A percentile compares a stretch with the other conserved stretches of the same genome.
Conservation (phyloP, 1,140 invertebrate genomes). For the Aleiodes sp. region DNA sequence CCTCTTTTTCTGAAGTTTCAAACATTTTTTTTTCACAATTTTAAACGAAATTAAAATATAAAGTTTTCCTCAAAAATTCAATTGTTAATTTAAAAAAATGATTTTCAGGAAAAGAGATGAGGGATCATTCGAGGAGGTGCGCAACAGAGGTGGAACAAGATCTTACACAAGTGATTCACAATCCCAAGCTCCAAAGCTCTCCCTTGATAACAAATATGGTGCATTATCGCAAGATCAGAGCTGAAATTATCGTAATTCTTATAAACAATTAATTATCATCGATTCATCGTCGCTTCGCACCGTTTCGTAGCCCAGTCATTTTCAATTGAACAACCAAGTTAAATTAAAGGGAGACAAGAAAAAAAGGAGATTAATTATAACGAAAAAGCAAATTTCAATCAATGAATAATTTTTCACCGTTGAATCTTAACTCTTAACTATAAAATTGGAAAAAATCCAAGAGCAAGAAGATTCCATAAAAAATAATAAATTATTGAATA, state of each 20-base stretch:
- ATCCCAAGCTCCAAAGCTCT: conserved; percentile 64
- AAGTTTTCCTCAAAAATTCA: conserved; percentile 17
- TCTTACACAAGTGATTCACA: conserved; percentile 55
- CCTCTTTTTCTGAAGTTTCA: too few relatives aligned
- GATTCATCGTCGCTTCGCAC: conserved; percentile 57
- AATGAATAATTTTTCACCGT: too few relatives aligned
- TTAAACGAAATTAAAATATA: conserved; percentile 18
- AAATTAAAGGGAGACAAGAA: background rate
- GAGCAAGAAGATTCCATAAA: background rate
- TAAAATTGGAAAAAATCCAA: background rate
- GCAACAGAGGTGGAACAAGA: conserved; percentile 61
- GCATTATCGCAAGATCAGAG: conserved; percentile 66
- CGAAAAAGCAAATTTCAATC: too few relatives aligned
- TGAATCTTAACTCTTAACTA: background rate
- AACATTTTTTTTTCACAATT: too few relatives aligned
- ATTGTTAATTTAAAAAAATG: conserved; percentile 29
- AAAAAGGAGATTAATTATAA: background rate
- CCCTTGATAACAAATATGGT: conserved; percentile 70
- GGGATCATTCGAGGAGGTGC: conserved; percentile 70
- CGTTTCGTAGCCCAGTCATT: conserved; percentile 58
- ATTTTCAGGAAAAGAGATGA: conserved; percentile 67
- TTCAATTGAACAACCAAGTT: conserved; percentile 38
- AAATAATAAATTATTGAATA: too few relatives aligned
- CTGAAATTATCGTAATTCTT: conserved; percentile 56
- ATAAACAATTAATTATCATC: conserved; percentile 44